Evolutionary conservation across 64 coral and sea anemone genomes (phyloP).

Genomic region (Astreopora myriophthalma): DNA sequence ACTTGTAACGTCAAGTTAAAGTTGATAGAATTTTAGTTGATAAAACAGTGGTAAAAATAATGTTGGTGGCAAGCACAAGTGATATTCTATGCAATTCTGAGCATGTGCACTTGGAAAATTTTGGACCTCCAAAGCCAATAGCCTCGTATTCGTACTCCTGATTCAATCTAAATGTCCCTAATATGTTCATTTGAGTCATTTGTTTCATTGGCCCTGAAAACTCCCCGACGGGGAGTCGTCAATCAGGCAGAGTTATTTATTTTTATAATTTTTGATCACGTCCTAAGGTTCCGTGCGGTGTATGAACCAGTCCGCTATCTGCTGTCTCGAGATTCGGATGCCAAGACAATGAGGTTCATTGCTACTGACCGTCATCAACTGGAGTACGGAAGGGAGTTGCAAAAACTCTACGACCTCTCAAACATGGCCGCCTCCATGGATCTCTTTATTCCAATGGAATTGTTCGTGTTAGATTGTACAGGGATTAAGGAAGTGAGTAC

Average conservation of each 20-base stretch:
- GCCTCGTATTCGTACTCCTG: too few relatives aligned
- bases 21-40: too few relatives aligned
- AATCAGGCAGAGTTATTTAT: neutral
- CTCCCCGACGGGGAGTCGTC: too few relatives aligned
- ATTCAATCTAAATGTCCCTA: too few relatives aligned
- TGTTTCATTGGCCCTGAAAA: too few relatives aligned
- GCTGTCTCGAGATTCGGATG: conserved; percentile 65
- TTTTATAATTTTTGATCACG: neutral
- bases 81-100: too few relatives aligned
- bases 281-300: conserved; percentile 76
- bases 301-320: conserved; percentile 78
- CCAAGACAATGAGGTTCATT: conserved; percentile 69
- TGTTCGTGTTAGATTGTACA: conserved; percentile 89
- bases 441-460: conserved; percentile 87
- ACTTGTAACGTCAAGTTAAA: too few relatives aligned
- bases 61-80: too few relatives aligned
- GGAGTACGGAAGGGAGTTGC: conserved; percentile 80
- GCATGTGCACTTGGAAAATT: too few relatives aligned
- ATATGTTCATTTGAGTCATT: too few relatives aligned
- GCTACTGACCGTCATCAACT: conserved; percentile 59
- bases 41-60: too few relatives aligned
- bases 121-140: too few relatives aligned
- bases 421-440: conserved; percentile 81
- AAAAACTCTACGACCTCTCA: conserved; percentile 75
- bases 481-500: conserved; percentile 75